phyloP scores from a whole-genome alignment of 2,888 invertebrate species.

The Oligia fasciuncula region DNA sequence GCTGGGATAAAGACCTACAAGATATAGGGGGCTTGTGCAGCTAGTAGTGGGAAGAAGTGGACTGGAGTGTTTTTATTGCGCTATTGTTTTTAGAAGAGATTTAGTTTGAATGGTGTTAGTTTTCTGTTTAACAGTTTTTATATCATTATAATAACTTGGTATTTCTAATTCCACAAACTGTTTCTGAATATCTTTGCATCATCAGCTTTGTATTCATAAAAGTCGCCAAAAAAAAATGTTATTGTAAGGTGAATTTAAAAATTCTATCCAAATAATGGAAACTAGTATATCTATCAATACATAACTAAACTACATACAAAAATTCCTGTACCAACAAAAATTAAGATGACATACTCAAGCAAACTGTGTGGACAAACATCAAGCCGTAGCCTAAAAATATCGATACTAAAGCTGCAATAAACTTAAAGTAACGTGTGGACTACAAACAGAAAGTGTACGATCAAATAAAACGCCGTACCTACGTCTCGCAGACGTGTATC shows the following conservation, averaged over 20 bases:
- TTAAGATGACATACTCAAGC: background rate
- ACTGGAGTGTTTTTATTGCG: constrained; percentile 30
- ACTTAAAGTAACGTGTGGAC: background rate
- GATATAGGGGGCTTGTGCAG: constrained; percentile 51
- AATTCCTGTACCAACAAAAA: background rate
- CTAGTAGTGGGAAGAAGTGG: constrained; percentile 25
- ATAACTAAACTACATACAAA: background rate
- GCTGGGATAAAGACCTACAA: constrained; percentile 61
- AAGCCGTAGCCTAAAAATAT: constrained; percentile 9
- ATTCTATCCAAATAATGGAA: background rate
- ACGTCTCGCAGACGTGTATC: constrained; percentile 40
- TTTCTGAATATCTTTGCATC: background rate
- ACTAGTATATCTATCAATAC: background rate
- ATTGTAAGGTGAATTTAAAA: background rate
- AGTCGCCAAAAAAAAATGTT: background rate
- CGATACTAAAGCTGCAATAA: background rate
- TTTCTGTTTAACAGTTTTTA: background rate
- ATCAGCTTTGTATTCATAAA: background rate
- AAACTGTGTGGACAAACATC: background rate
- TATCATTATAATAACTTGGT: background rate
- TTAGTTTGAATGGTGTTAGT: background rate
- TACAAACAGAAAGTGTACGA: constrained; percentile 28
- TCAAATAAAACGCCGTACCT: constrained; percentile 36
- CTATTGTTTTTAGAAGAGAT: constrained; percentile 19
- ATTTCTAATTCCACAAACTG: background rate